These are phyloP conservation scores for Campoplex nolae DNA, from an alignment of 2,888 invertebrate genomes.

Conservation along the genomic window DNA sequence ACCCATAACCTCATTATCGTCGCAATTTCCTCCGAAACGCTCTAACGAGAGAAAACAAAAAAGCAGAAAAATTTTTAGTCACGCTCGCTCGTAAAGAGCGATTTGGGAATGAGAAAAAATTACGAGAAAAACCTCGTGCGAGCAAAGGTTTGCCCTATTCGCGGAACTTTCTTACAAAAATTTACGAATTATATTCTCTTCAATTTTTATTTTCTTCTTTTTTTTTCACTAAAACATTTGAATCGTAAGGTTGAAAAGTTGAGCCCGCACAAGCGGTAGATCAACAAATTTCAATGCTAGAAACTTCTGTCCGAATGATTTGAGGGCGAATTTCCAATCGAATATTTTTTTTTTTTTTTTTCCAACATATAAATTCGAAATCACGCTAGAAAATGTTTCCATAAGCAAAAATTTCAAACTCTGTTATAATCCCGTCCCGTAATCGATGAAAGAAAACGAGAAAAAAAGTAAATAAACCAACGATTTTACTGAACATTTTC, in stretches of 20 bases:
- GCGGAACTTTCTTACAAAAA: not conserved
- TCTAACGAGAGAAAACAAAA: not conserved
- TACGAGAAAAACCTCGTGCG: not conserved
- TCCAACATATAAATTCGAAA: too few relatives aligned
- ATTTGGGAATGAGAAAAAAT: constrained; percentile 27
- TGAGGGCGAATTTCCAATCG: not conserved
- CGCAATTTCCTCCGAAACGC: not conserved
- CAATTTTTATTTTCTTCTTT: not conserved
- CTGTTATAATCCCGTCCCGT: not conserved
- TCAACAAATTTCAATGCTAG: not conserved
- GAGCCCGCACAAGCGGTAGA: not conserved
- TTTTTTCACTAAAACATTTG: not conserved
- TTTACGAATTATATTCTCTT: not conserved
- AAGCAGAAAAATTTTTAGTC: not conserved
- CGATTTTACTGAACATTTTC: not conserved
- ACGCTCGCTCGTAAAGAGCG: constrained; percentile 13
- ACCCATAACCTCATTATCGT: not conserved
- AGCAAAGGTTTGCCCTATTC: not conserved
- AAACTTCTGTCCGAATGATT: constrained; percentile 4
- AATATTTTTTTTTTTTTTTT: not conserved
- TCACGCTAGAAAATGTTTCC: not conserved
- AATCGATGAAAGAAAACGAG: too few relatives aligned
- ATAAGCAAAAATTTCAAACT: not conserved
- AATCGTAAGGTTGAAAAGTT: not conserved
- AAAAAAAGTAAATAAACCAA: not conserved